Evolutionary conservation across 2,113 vertebrate genomes (phyloP), one percentile per base, ranked within the genome.

Genomic region (Genyomyrus donnyi): DNA sequence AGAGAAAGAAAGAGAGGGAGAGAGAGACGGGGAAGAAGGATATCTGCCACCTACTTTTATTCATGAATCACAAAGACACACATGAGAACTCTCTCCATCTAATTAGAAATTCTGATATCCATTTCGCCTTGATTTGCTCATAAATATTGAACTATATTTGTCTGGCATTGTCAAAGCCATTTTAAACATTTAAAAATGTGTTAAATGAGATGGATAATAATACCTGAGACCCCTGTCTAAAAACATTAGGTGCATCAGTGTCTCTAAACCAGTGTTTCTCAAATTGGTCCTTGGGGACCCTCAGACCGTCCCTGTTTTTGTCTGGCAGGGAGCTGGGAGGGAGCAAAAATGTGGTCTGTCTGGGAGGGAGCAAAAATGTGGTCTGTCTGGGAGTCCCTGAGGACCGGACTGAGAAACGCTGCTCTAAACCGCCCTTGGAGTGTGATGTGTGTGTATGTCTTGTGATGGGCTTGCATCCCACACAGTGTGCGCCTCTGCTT

Each of bases 71-170:
- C 39, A 85, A 48, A 85, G 39, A 46, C 70, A 77, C 31, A 77
- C 70, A 77, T 66, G 62, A 80, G 74, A 42, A 80, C 19, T 45
- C 80, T 46, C 42, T 46, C 17, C 17, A 21, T 84, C 80, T 85
- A 39, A 85, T 85, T 80, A 80, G 31, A 42, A 80, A 80, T 80
- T 80, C 74, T 42, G 74, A 80, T 80, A 80, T 5, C 74, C 74
- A 42, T 80, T 80, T 80, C 2, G 35, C 35, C 62, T 70, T 10
- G 10, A 17, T 80, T 80, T 19, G 74, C 74, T 80, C 35, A 35
- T 80, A 42, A 80, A 80, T 80, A 80, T 80, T 80, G 74, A 80
- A 80, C 74, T 80, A 80, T 42, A 80, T 80, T 80, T 80, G 35
- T 80, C 74, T 39, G 74, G 35, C 31, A 80, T 80, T 80, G 74